Evolutionary conservation across 1,140 invertebrate species (phyloP).

Genomic region (Proales similis): DNA sequence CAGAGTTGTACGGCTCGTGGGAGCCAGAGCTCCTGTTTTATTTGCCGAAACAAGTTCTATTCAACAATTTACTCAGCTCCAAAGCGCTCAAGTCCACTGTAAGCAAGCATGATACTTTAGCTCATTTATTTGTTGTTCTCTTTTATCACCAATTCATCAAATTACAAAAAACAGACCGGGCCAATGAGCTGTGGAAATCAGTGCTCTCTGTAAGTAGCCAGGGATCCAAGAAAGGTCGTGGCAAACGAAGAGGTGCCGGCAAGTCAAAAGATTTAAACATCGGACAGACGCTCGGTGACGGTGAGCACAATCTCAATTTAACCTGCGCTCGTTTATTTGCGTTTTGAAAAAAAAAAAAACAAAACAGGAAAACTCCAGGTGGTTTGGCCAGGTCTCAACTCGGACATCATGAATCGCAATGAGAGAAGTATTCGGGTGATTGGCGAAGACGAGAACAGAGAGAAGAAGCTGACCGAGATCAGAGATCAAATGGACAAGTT

Average conservation of each 20-base stretch:
- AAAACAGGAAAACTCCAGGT: constrained; percentile 68
- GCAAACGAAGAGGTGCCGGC: constrained; percentile 66
- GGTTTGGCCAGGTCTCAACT: constrained; percentile 81
- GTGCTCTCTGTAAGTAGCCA: constrained; percentile 89
- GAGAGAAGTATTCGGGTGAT: constrained; percentile 14
- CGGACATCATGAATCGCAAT: constrained; percentile 60
- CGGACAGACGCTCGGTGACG: constrained; percentile 77
- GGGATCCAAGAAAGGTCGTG: constrained; percentile 84
- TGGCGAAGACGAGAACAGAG: constrained; percentile 52
- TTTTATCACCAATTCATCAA: no score
- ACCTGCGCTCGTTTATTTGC: constrained; percentile 32
- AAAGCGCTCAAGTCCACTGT: no score
- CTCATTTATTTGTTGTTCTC: no score
- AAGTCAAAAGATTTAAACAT: constrained; percentile 73
- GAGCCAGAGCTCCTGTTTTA: no score
- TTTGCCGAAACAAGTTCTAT: no score
- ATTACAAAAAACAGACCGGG: no score
- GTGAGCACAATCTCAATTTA: not conserved
- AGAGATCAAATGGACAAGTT: constrained; percentile 64
- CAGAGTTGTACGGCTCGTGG: no score
- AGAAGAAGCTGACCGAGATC: constrained; percentile 64
- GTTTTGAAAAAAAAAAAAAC: constrained; percentile 39
- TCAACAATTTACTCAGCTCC: no score
- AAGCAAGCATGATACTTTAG: no score
- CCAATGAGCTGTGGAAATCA: constrained; percentile 77